These are phyloP conservation scores for Molanna angustata DNA, from an alignment of 2,888 invertebrate genomes.

Conservation along the genomic window DNA sequence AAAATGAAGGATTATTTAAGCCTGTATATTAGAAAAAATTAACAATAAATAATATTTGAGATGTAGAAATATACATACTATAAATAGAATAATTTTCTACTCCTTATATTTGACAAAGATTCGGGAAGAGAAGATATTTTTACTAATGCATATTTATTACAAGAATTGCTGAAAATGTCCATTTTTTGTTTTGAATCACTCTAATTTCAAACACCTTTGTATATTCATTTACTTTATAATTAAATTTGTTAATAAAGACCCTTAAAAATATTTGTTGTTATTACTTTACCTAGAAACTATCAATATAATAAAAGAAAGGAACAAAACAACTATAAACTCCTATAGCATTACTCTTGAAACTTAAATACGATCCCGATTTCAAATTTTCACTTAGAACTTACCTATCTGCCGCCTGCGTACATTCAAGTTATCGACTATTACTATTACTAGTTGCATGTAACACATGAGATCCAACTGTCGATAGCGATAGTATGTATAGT, in stretches of 20 bases:
- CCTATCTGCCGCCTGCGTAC: too few relatives aligned
- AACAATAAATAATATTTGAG: slow-evolving; percentile 11
- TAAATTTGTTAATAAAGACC: slow-evolving; percentile 25
- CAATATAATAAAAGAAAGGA: too few relatives aligned
- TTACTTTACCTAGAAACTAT: slow-evolving; percentile 8
- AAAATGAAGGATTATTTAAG: slow-evolving; percentile 8
- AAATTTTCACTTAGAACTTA: too few relatives aligned
- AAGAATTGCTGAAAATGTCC: slow-evolving; percentile 15
- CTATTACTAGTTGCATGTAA: too few relatives aligned
- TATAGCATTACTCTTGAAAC: too few relatives aligned
- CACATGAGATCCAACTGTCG: too few relatives aligned
- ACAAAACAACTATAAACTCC: too few relatives aligned
- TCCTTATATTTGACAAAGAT: slow-evolving; percentile 21
- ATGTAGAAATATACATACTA: slow-evolving; percentile 14
- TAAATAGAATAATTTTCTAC: slow-evolving; percentile 26
- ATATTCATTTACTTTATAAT: slow-evolving; percentile 23
- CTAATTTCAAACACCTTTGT: slow-evolving; percentile 16
- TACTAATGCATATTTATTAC: slow-evolving; percentile 21
- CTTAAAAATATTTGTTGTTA: not conserved
- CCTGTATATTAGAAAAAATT: slow-evolving; percentile 16
- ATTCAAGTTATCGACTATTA: too few relatives aligned
- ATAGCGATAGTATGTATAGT: too few relatives aligned
- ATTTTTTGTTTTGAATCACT: slow-evolving; percentile 17
- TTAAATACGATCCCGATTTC: too few relatives aligned
- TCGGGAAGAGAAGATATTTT: slow-evolving; percentile 17